Evolutionary conservation across 2,797 vertebrate genomes (phyloP), one percentile per base, ranked within the genome.

Genomic region (Protonibea diacanthus): DNA sequence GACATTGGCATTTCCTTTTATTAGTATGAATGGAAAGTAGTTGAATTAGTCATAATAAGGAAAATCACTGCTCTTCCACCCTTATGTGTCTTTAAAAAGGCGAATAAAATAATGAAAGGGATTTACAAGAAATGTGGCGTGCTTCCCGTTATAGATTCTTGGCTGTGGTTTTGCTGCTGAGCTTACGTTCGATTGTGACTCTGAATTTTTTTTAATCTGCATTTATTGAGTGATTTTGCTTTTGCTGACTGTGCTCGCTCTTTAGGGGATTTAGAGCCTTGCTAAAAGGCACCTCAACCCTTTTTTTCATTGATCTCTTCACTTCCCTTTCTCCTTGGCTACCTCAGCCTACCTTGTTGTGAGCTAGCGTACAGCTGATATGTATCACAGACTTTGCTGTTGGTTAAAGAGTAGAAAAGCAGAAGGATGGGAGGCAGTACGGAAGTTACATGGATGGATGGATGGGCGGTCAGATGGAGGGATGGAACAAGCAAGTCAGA

Each of bases 371-470:
- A 83, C 73, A 82, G 40, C 38, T 92, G 76, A 95, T 94, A 55
- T 71, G 56, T 89, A 92, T 91, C 64, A 27, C 92, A 94, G 89
- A 86, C 71, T 64, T 44, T 38, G 65, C 70, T 70, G 85, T 79
- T 20, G 2, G 48, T 63, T 74, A 63, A 51, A 81, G 38, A 93
- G 86, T 91, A 72, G 83, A 89, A 94, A 93, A 94, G 76, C 91
- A 94, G 88, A 89, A 77, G 76, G 79, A 74, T 63, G 55, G 80
- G 80, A 84, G 75, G 65, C 44, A 44, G 67, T 69, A 49, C 23
- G 40, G 74, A 88, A 86, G 74, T 68, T 76, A 20, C 76, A 70
- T 25, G 44, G 69, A 87, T 75, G 64, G 47, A 38, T 38, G 33
- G 8, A 38, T 9, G 33, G 29, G 1, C 15, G 18, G 44, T 38